Evolutionary conservation across 1,140 invertebrate species (phyloP), one percentile per base, ranked within the genome.

Genomic region (Matsumurasca onukii): DNA sequence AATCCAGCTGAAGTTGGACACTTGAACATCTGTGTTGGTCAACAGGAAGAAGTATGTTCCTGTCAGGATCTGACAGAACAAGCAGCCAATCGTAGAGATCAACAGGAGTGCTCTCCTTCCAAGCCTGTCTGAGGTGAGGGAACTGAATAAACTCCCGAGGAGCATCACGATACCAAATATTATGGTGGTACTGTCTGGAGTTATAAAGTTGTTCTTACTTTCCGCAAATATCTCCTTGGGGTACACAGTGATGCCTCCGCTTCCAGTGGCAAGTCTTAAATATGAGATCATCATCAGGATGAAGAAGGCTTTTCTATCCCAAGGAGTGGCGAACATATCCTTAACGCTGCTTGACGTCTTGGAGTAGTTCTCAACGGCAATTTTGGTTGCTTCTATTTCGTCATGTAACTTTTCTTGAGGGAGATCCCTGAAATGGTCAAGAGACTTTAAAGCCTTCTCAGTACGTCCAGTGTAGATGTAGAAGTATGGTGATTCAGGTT

Each of bases 401-500:
- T 84, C 83, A 31, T 81, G 77, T 31, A 75, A 73, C 0, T 84
- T 82, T 1, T 78, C 72, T 1, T 80, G 77, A 13, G 79, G 75
- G 0, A 76, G 76, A n/a, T 71, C 68, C 2, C 84, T 76, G 0
- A 85, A 76, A 76, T 80, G 82, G 48, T 79, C 78, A 0, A 85
- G 70, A 0, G 82, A 77, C 63, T 78, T 79, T 15, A 80, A 67
- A 0, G 84, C 83, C 20, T 83, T 80, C 20, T 82, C 78, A 30
- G 78, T 78, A 51, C 78, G 74, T 76, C 84, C 82, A 74, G 84
- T 85, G 3, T 79, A 78, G 0, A 92, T 78, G 31, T 88, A 80
- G 71, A 85, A 92, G 67, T 87, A 88, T 0, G 94, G 93, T 52
- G 90, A 90, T 76, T 96, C 94, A 0, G 93, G 93, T 82, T 94